Conservation (phyloP, 2,888 invertebrate genomes). For the Drosophila stalkeri region DNA sequence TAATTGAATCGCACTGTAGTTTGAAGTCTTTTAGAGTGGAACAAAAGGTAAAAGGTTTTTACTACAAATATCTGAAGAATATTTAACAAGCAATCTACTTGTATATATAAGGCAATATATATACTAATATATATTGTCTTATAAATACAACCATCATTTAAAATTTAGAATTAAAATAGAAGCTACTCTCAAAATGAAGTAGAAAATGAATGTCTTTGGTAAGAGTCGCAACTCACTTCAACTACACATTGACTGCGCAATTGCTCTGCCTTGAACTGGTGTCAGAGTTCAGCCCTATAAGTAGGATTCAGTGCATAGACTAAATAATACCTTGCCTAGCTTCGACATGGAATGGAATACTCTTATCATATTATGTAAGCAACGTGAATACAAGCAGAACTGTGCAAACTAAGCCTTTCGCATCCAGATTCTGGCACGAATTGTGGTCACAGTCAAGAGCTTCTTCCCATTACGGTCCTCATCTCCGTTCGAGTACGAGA, state of each 20-base stretch:
- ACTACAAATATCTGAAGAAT: no score
- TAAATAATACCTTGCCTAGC: conserved; percentile 14
- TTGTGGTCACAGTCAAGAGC: conserved; percentile 32
- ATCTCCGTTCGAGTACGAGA: background rate
- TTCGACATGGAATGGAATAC: background rate
- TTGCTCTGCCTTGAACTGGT: background rate
- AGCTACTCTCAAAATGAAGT: no score
- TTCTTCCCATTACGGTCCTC: background rate
- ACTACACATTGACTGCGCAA: background rate
- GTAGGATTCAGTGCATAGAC: conserved; percentile 2
- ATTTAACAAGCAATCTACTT: no score
- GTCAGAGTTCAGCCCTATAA: background rate
- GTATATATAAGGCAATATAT: no score
- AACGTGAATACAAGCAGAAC: conserved; percentile 18
- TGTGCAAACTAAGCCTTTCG: conserved; percentile 25
- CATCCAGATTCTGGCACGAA: conserved; percentile 34
- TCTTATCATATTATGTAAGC: conserved; percentile 10
- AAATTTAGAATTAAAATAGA: background rate
- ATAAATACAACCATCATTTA: background rate
- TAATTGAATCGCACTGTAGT: background rate
- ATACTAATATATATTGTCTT: no score
- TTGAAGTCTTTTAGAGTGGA: background rate
- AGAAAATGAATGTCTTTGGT: background rate
- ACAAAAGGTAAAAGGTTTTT: background rate
- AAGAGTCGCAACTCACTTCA: no score